A percentile compares a stretch with the other conserved stretches of the same genome.
Conservation (phyloP, 2,797 vertebrate species). For the Cheracebus regulus region DNA sequence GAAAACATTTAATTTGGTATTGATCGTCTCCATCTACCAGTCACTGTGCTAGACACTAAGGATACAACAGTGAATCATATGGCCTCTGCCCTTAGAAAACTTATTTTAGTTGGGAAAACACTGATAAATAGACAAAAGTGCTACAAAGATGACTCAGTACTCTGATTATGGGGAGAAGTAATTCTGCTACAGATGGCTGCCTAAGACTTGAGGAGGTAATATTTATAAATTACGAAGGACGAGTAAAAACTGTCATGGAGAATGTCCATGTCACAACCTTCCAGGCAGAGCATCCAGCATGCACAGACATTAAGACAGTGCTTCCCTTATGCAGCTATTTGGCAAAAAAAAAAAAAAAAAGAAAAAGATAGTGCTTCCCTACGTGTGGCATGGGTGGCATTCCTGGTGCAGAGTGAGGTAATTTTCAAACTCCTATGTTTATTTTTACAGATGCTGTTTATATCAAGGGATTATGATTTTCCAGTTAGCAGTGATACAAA, state of each 20-base stretch:
- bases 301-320: neutral
- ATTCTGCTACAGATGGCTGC: neutral
- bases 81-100: neutral
- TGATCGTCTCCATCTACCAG: neutral
- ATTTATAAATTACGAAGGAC: neutral
- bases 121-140: neutral
- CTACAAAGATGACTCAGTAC: neutral
- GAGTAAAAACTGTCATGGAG: neutral
- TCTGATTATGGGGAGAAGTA: neutral
- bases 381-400: neutral
- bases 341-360: no score
- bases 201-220: neutral
- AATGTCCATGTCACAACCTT: neutral
- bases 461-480: constrained; percentile 36
- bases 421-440: neutral
- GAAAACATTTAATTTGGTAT: neutral
- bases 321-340: neutral
- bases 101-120: neutral
- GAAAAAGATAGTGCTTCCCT: neutral
- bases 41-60: neutral
- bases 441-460: neutral
- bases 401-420: neutral
- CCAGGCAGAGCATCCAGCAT: neutral
- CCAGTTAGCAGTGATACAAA: neutral
- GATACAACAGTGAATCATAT: neutral